Base-by-base conservation (phyloP, 2,113 vertebrate species). In the Felis chaus region DNA sequence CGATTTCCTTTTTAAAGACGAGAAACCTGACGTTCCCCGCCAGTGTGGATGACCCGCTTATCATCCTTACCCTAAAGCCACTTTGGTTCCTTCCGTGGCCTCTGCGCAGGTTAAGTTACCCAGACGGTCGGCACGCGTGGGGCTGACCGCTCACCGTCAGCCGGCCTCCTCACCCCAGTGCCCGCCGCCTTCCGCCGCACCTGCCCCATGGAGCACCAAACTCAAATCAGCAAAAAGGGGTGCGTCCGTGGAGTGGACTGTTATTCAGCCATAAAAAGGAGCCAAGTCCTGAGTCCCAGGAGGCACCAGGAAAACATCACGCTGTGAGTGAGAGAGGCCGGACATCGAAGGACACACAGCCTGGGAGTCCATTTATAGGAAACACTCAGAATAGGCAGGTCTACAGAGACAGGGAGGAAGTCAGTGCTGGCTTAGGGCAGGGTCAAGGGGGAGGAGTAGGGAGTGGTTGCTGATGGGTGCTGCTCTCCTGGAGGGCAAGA, bases 331-430 rank as follows among this genome's bases (percentile, higher is more conserved):
- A 71, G 23, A 69, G 83, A 7, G 41, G 36, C 4, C 69, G 50
- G n/a, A 4, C 5, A 2, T 41, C 13, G 0, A 74, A 7, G 27
- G 21, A 41, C 4, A 21, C 25, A 0, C 1, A 0, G 0, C 4
- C 11, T 33, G 1, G 1, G 16, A 15, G 19, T 25, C 29, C 12
- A 5, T n/a, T 39, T 5, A 8, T 3, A 31, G 21, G 31, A 36
- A 69, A 6, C 4, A 8, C 6, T 55, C 86, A 36, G 16, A 71
- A 36, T 0, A 50, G 23, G 33, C 23, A 23, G 10, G 6, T 50
- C 53, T 23, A 14, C 13, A 21, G 63, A 45, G 45, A 55, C 23
- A 15, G 50, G 68, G 65, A 76, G 41, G 4, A 12, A 55, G 36
- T 31, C 1, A 45, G 65, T 1, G 19, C 15, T 29, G 16, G 48